Evolutionary conservation across 2,888 invertebrate genomes (phyloP), one percentile per base, ranked within the genome.

Genomic region (Smittia sp.): DNA sequence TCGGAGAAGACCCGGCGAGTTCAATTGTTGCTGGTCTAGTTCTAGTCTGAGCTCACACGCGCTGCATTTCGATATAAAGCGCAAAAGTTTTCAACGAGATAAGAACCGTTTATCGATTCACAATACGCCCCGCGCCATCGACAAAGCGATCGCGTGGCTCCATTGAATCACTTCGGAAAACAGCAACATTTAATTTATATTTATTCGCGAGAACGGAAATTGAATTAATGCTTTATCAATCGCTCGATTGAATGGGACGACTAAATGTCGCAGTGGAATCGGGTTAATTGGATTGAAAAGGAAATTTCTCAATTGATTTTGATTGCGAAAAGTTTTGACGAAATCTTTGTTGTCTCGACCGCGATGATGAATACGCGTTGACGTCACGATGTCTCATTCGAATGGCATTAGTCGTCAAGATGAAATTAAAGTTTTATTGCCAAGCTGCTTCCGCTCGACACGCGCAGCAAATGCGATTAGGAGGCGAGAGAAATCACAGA

Each of bases 161-260:
- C 58, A 58, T 58, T 58, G 20, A 58, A 58, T 58, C 58, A 58
- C 58, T 58, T 22, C 58, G 58, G n/a, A 58, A 18, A 58, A 58
- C 58, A 58, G 58, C 58, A n/a, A 58, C 32, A 32, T 32, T 58
- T 58, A 58, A 58, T 58, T 58, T 52, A n/a, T n/a, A 15, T 52
- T 52, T 58, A 58, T 18, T 58, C n/a, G 58, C 58, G n/a, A 63
- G 27, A 62, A 32, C 58, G 70, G 70, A 72, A 58, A 72, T 72
- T 72, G 70, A 72, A 62, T 72, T 72, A 62, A 58, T 69, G 6
- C 54, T 69, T 52, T 69, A 38, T 58, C 58, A 58, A 72, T 72
- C 58, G 58, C 15, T 9, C 9, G 69, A 52, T 52, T 63, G 63
- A 63, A 63, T 63, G 9, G 13, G 25, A 13, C 20, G 63, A 63